phyloP scores from a whole-genome alignment of 2,888 invertebrate species.

The Iselma pallidipennis region DNA sequence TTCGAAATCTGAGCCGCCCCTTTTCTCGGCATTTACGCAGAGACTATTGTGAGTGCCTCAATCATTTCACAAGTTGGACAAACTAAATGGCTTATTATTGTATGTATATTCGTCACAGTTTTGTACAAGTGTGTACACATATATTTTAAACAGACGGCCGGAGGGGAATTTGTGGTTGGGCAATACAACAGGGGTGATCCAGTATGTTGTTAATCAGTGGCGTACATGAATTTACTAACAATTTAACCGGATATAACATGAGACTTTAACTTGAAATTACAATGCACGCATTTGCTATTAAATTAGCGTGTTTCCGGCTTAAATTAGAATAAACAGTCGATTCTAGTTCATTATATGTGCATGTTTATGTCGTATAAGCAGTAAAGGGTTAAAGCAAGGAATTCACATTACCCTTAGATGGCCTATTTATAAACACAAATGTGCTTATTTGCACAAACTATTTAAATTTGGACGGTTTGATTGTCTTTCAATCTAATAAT shows the following conservation, averaged over 20 bases:
- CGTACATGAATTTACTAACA: background rate
- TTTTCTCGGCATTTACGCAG: slow-evolving; percentile 1
- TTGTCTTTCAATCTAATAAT: too few relatives aligned
- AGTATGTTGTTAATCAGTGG: background rate
- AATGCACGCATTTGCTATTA: background rate
- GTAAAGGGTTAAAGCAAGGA: background rate
- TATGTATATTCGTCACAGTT: background rate
- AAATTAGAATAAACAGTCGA: background rate
- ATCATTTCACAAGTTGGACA: slow-evolving; percentile 17
- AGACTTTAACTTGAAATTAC: background rate
- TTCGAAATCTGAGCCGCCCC: slow-evolving; percentile 21
- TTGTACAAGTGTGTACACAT: too few relatives aligned
- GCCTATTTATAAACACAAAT: too few relatives aligned
- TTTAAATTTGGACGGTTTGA: too few relatives aligned
- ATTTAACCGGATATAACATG: background rate
- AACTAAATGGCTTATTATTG: slow-evolving; percentile 21
- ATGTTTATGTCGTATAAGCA: background rate
- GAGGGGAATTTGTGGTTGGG: too few relatives aligned
- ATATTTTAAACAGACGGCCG: background rate
- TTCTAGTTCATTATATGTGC: background rate
- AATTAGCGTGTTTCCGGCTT: background rate
- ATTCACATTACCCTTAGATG: background rate
- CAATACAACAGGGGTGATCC: too few relatives aligned
- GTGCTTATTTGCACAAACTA: too few relatives aligned
- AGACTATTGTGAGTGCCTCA: slow-evolving; percentile 9